phyloP scores from a whole-genome alignment of 1,140 invertebrate genomes.

The Neodiprion virginianus region DNA sequence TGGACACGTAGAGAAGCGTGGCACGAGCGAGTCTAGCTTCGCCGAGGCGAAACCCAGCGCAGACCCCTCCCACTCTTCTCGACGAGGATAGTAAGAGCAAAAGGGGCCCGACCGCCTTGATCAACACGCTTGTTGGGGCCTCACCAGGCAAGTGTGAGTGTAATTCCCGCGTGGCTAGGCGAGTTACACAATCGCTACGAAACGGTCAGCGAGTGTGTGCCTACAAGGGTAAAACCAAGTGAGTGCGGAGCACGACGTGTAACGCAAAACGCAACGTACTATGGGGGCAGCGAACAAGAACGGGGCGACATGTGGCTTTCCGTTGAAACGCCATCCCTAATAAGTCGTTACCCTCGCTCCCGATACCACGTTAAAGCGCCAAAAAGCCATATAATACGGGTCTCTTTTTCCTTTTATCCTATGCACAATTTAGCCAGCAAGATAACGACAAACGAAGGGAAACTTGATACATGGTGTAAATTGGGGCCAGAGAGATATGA shows the following conservation, averaged over 20 bases:
- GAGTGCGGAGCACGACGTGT: conserved; percentile 13
- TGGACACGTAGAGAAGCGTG: conserved; percentile 24
- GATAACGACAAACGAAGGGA: no score
- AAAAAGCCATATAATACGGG: no score
- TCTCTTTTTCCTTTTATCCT: no score
- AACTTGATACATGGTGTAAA: no score
- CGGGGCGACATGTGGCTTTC: conserved; percentile 23
- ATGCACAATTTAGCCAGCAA: no score
- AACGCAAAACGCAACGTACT: conserved; percentile 34
- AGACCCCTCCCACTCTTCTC: not conserved
- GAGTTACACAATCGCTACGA: not conserved
- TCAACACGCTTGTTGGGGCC: not conserved
- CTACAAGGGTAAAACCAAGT: conserved; percentile 16
- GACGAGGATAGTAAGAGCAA: not conserved
- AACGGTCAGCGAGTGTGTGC: conserved; percentile 5
- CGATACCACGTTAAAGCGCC: not conserved
- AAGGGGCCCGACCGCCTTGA: not conserved
- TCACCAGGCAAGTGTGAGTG: not conserved
- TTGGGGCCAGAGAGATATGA: no score
- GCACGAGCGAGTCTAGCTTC: conserved; percentile 22
- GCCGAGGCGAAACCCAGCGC: conserved; percentile 33
- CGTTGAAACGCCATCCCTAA: not conserved
- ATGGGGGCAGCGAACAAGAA: conserved; percentile 42
- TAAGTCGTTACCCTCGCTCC: not conserved
- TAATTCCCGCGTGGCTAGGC: not conserved